Conservation (phyloP, 2,888 invertebrate species). For the Lymantria monacha region DNA sequence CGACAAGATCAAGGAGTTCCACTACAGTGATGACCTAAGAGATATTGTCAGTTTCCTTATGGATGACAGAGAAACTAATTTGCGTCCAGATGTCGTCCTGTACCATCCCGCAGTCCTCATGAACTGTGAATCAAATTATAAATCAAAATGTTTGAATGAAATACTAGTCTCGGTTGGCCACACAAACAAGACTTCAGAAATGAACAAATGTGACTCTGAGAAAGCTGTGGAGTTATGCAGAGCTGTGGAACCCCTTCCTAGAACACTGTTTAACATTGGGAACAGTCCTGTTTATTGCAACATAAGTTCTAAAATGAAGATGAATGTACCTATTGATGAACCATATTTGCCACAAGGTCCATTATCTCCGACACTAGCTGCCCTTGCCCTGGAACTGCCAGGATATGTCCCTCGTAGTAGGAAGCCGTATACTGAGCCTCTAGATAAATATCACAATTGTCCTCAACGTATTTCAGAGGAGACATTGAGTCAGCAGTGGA, state of each 20-base stretch:
- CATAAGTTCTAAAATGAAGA: conserved; percentile 48
- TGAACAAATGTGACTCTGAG: conserved; percentile 73
- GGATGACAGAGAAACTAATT: conserved; percentile 50
- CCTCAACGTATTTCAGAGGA: conserved; percentile 80
- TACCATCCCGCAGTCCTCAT: conserved; percentile 75
- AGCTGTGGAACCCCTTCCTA: conserved; percentile 56
- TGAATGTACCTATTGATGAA: conserved; percentile 33
- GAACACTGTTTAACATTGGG: conserved; percentile 43
- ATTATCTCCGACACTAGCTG: conserved; percentile 71
- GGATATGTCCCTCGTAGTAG: conserved; percentile 72
- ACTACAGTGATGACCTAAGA: conserved; percentile 66
- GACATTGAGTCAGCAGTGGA: conserved; percentile 81
- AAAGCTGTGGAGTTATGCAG: conserved; percentile 63
- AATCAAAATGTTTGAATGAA: conserved; percentile 45
- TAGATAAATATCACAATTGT: conserved; percentile 50
- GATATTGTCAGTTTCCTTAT: conserved; percentile 61
- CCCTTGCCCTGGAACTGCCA: conserved; percentile 72
- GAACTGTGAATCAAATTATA: conserved; percentile 53
- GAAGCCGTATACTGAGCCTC: conserved; percentile 51
- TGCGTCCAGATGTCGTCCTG: conserved; percentile 67
- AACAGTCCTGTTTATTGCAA: conserved; percentile 70
- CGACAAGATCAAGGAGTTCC: conserved; percentile 45
- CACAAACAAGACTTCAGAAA: conserved; percentile 39
- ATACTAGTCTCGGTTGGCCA: conserved; percentile 49
- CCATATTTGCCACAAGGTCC: conserved; percentile 37